Percentiles rank a stretch among this genome's conserved stretches.
Evolutionary conservation across 1,140 invertebrate species (phyloP).

Genomic region (Patella vulgata): DNA sequence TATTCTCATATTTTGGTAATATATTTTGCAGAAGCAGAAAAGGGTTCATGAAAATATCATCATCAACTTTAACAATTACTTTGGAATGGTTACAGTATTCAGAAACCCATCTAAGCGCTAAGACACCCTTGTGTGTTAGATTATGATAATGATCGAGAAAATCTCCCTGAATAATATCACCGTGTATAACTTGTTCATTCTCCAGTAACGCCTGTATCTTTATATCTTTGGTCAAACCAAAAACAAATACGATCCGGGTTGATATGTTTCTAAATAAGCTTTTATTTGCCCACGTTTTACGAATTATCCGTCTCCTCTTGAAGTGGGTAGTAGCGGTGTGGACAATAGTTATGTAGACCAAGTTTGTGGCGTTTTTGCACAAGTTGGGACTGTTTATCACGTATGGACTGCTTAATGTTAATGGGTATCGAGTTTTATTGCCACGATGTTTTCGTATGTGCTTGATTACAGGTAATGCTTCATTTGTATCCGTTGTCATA

Average conservation of each 20-base stretch:
- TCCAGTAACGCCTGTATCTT: too few species aligned
- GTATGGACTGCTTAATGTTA: conserved; percentile 32
- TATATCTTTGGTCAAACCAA: too few species aligned
- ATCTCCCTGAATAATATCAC: conserved; percentile 57
- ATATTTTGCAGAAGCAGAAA: conserved; percentile 61
- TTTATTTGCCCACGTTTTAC: conserved; percentile 59
- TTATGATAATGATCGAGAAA: too few species aligned
- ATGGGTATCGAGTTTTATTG: too few species aligned
- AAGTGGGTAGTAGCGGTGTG: conserved; percentile 52
- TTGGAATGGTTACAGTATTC: conserved; percentile 73
- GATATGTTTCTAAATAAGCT: conserved; percentile 21
- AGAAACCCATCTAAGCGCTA: conserved; percentile 84
- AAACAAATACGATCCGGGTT: conserved; percentile 72
- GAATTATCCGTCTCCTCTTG: conserved; percentile 39
- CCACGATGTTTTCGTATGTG: too few species aligned
- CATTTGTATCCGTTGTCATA: too few species aligned
- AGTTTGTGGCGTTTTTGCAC: conserved; percentile 30
- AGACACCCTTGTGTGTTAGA: conserved; percentile 73
- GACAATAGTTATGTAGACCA: conserved; percentile 49
- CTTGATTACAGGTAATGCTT: too few species aligned
- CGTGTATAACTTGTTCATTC: conserved; percentile 35
- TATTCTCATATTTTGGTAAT: too few species aligned
- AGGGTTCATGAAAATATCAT: conserved; percentile 85
- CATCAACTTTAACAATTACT: conserved; percentile 87
- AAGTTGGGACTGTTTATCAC: conserved; percentile 41